Evolutionary conservation across 2,888 invertebrate genomes (phyloP).

Genomic region (Junonia oenone): DNA sequence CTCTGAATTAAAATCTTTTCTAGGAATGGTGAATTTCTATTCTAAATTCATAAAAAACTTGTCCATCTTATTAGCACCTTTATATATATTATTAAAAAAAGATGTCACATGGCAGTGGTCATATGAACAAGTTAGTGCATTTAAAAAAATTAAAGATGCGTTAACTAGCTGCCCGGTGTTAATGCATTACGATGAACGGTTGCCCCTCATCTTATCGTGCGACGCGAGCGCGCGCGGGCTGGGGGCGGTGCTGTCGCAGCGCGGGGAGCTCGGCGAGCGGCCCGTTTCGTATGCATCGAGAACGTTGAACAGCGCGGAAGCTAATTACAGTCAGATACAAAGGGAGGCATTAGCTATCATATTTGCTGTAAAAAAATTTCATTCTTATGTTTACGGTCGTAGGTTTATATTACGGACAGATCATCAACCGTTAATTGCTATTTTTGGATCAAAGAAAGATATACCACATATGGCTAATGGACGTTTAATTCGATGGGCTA

Average conservation of each 20-base stretch:
- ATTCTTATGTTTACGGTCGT: slow-evolving; percentile 29
- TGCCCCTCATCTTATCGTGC: slow-evolving; percentile 15
- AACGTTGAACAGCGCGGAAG: slow-evolving; percentile 30
- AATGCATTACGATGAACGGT: slow-evolving; percentile 6
- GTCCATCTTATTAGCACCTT: background rate
- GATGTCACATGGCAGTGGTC: background rate
- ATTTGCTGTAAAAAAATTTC: slow-evolving; percentile 27
- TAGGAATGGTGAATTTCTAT: slow-evolving; percentile 12
- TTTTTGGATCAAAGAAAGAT: slow-evolving; percentile 35
- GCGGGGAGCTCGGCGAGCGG: slow-evolving; percentile 15
- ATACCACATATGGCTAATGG: slow-evolving; percentile 37
- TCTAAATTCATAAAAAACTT: slow-evolving; percentile 4
- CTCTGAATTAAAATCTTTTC: slow-evolving; percentile 15
- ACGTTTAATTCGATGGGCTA: slow-evolving; percentile 39
- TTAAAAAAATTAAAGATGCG: background rate
- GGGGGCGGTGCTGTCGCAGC: slow-evolving; percentile 20
- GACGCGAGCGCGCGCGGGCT: slow-evolving; percentile 27
- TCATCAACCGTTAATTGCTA: slow-evolving; percentile 45
- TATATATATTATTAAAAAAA: slow-evolving; percentile 4
- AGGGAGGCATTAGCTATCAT: slow-evolving; percentile 32
- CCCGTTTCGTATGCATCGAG: slow-evolving; percentile 32
- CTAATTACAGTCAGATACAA: slow-evolving; percentile 33
- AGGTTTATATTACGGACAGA: slow-evolving; percentile 42
- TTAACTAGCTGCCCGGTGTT: background rate
- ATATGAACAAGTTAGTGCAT: background rate